These are phyloP conservation scores for Siniperca undulata DNA, from an alignment of 2,797 vertebrate species.

Conservation along the genomic window DNA sequence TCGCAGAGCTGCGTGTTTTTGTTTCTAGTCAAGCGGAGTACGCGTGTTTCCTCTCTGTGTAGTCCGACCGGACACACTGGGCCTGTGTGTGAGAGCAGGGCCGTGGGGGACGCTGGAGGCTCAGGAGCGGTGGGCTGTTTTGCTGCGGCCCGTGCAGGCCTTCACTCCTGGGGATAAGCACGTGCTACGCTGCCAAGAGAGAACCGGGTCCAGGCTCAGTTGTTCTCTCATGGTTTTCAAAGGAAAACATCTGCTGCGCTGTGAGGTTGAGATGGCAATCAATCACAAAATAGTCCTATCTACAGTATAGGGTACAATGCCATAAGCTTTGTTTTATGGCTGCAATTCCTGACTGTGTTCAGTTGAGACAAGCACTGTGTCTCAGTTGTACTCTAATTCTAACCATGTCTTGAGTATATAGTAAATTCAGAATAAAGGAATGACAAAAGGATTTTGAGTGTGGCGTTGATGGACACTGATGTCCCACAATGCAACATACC, in stretches of 20 bases:
- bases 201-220: constrained; percentile 37
- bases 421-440: background rate
- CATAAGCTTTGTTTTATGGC: constrained; percentile 33
- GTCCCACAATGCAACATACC: constrained; percentile 8
- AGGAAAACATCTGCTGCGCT: constrained; percentile 62
- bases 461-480: background rate
- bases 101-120: constrained; percentile 28
- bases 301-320: constrained; percentile 10
- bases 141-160: constrained; percentile 58
- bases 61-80: constrained; percentile 66
- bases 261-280: constrained; percentile 44
- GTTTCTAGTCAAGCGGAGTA: constrained; percentile 71
- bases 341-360: constrained; percentile 7
- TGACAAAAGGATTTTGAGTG: background rate
- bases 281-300: constrained; percentile 43
- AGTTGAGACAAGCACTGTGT: constrained; percentile 14
- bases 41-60: constrained; percentile 67
- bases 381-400: constrained; percentile 4
- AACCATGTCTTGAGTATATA: background rate
- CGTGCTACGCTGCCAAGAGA: constrained; percentile 66
- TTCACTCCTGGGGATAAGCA: constrained; percentile 74
- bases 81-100: constrained; percentile 49
- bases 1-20: constrained; percentile 69
- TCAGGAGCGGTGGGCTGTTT: constrained; percentile 59
- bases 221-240: constrained; percentile 41